phyloP scores from a whole-genome alignment of 1,140 invertebrate genomes.

The Aleiodes sp. region DNA sequence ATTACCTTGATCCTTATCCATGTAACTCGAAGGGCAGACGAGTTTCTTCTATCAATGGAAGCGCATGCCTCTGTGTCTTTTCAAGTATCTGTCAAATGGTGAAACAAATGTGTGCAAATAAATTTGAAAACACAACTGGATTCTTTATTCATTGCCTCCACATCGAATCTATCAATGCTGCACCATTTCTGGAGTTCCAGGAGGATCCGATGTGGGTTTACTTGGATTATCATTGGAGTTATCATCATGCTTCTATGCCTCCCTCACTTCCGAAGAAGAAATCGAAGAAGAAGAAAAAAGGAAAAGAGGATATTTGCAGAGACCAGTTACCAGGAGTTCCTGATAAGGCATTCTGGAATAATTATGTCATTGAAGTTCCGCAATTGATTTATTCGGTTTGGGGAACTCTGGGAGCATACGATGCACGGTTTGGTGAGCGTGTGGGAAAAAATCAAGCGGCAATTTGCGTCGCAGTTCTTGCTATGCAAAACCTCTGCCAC shows the following conservation, averaged over 20 bases:
- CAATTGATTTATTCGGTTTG: slow-evolving; percentile 58
- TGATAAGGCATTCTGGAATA: slow-evolving; percentile 48
- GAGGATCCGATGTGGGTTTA: slow-evolving; percentile 64
- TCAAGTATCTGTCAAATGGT: slow-evolving; percentile 51
- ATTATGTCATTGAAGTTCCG: slow-evolving; percentile 54
- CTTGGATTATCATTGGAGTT: slow-evolving; percentile 61
- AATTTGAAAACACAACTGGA: slow-evolving; percentile 48
- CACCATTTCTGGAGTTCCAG: slow-evolving; percentile 40
- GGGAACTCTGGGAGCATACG: slow-evolving; percentile 56
- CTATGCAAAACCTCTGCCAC: slow-evolving; percentile 52
- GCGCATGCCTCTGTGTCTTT: slow-evolving; percentile 53
- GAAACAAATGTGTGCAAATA: slow-evolving; percentile 51
- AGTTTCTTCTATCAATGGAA: slow-evolving; percentile 37
- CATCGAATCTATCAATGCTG: slow-evolving; percentile 54
- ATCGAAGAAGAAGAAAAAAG: slow-evolving; percentile 14
- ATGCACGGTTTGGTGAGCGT: slow-evolving; percentile 47
- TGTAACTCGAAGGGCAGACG: slow-evolving; percentile 49
- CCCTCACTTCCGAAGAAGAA: slow-evolving; percentile 23
- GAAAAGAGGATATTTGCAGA: slow-evolving; percentile 2
- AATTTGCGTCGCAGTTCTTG: slow-evolving; percentile 50
- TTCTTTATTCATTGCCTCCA: slow-evolving; percentile 61
- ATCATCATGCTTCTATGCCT: slow-evolving; percentile 36
- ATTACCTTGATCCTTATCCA: slow-evolving; percentile 60
- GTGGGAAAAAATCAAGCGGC: slow-evolving; percentile 56
- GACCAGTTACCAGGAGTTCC: slow-evolving; percentile 19